Conservation (phyloP, 2,113 vertebrate species). For the Sebastes fasciatus region DNA sequence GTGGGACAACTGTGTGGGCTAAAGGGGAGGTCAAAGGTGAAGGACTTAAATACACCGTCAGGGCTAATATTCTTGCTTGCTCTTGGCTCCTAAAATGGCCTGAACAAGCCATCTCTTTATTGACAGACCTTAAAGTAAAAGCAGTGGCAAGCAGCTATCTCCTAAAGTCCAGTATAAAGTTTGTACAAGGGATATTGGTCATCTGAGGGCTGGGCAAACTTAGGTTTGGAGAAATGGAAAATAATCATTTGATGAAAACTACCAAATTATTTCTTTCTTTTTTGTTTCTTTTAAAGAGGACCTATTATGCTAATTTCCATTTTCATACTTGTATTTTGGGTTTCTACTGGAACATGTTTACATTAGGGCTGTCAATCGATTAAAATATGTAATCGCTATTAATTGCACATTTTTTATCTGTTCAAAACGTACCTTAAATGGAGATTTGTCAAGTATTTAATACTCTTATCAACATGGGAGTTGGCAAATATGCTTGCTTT, state of each 20-base stretch:
- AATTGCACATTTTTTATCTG: too few species aligned
- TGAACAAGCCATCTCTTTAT: constrained; percentile 12
- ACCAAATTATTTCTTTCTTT: neutral
- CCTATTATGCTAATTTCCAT: too few species aligned
- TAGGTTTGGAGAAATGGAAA: constrained; percentile 6
- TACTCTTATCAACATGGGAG: too few species aligned
- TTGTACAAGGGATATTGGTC: neutral
- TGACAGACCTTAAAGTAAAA: constrained; percentile 15
- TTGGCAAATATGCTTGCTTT: too few species aligned
- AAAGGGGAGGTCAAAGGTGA: constrained; percentile 54
- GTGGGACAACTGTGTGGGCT: constrained; percentile 19
- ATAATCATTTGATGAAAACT: neutral
- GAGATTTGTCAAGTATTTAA: too few species aligned
- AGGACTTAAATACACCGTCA: constrained; percentile 44
- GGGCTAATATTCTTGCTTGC: constrained; percentile 45
- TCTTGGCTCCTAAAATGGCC: constrained; percentile 44
- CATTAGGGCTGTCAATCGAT: too few species aligned
- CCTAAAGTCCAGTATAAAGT: neutral
- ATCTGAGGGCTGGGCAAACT: neutral
- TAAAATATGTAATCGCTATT: too few species aligned
- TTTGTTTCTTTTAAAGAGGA: neutral
- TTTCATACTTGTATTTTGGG: too few species aligned
- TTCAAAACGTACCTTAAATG: too few species aligned
- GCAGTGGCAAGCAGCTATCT: neutral
- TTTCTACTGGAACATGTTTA: too few species aligned